Conservation (phyloP, 2,797 vertebrate genomes). For the Podargus strigoides region DNA sequence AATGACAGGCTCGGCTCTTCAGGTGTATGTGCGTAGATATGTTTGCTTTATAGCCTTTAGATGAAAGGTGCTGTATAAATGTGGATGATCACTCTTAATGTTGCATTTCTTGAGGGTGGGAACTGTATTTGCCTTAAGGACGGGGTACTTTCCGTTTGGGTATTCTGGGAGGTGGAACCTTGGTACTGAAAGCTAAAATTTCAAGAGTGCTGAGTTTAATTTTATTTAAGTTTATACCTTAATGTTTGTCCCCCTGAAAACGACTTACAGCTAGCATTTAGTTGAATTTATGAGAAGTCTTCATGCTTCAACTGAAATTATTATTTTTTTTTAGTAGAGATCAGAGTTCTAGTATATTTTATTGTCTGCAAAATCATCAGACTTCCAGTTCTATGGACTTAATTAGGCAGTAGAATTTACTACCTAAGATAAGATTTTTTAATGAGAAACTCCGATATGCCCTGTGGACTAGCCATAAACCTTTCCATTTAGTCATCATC, state of each 20-base stretch:
- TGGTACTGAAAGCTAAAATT: not conserved
- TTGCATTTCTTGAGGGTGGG: not conserved
- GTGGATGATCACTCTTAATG: not conserved
- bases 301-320: not conserved
- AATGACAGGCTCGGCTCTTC: not conserved
- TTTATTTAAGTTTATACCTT: not conserved
- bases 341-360: not conserved
- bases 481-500: slow-evolving; percentile 33
- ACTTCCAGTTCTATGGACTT: not conserved
- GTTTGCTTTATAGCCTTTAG: not conserved
- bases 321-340: not conserved
- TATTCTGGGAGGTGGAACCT: not conserved
- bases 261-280: not conserved
- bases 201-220: not conserved
- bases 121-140: not conserved
- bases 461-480: not conserved
- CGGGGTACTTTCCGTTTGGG: not conserved
- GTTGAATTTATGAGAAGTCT: not conserved
- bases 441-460: not conserved
- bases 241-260: not conserved
- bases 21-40: not conserved
- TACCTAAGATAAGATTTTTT: slow-evolving; percentile 33
- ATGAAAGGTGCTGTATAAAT: not conserved
- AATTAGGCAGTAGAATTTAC: slow-evolving; percentile 55
- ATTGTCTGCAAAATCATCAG: not conserved